Base-by-base conservation (phyloP, 2,797 vertebrate species). In the Hephaestus fuliginosus region DNA sequence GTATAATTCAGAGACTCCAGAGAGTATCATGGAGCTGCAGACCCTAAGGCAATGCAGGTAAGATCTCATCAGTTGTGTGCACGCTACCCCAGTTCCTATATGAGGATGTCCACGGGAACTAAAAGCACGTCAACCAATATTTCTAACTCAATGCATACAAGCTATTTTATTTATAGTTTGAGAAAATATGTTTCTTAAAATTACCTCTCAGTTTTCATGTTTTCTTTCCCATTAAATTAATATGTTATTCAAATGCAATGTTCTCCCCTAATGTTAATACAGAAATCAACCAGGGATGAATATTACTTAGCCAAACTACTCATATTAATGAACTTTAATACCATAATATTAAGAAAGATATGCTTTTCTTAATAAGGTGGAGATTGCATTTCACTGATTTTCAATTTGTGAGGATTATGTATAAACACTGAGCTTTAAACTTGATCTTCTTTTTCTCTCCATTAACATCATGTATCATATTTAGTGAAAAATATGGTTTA, bases 11-110 rank as follows among this genome's bases (percentile, higher is more conserved):
- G 25, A 52, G 43, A 53, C 51, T 69, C 0, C 46, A 46, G 52
- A 33, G 48, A 61, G 41, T 63, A 20, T 78, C 18, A 1, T 53
- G 22, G 64, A 63, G 57, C 44, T 58, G 55, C 61, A 68, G 46
- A 72, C 66, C 84, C 65, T 13, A 3, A 64, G 84, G 82, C 69
- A 33, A 41, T 22, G 69, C 52, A 76, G 86, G 81, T 78, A 58
- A 57, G 28, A 52, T 73, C 78, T 88, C 79, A 90, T 90, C 86
- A 91, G 62, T 28, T 64, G 62, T 75, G 65, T 78, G 55, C 70
- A 83, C 69, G 70, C 48, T 18, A 44, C 20, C 63, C 52, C 48
- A 57, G 1, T 78, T 65, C 70, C 66, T 74, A 51, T 14, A 17
- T 25, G 53, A 66, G 49, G 65, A 78, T 63, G 6, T 61, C 56